Percentiles rank a stretch among this genome's conserved stretches.
Evolutionary conservation across 2,888 invertebrate genomes (phyloP).

Genomic region (Acrobasis repandana): DNA sequence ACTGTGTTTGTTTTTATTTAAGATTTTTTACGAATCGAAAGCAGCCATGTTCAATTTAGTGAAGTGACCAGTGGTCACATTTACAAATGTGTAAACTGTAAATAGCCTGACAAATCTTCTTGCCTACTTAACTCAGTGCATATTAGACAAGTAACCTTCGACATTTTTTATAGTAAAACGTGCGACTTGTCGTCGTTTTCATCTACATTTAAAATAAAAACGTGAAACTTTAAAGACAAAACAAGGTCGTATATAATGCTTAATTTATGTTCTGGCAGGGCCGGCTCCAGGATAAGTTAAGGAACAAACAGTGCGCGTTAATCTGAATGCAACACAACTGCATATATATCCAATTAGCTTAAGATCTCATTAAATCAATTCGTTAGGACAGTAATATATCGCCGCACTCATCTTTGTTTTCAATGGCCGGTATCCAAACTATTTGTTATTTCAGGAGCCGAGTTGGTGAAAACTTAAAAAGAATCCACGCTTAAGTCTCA

Average conservation of each 20-base stretch:
- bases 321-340: conserved; percentile 61
- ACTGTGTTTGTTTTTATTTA: no score
- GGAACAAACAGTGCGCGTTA: conserved; percentile 46
- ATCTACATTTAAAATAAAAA: conserved; percentile 16
- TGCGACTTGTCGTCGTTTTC: neutral
- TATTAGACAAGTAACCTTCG: neutral
- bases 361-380: conserved; percentile 78
- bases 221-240: conserved; percentile 50
- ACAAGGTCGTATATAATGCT: conserved; percentile 59
- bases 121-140: neutral
- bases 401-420: conserved; percentile 68
- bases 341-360: conserved; percentile 76
- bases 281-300: conserved; percentile 52
- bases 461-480: conserved; percentile 55
- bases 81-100: neutral
- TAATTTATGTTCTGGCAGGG: conserved; percentile 60
- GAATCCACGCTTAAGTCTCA: conserved; percentile 38
- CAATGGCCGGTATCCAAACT: conserved; percentile 75
- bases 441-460: conserved; percentile 65
- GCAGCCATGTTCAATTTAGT: neutral
- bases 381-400: conserved; percentile 73
- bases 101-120: neutral
- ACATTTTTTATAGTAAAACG: neutral
- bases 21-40: no score
- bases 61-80: neutral